A percentile compares a stretch with the other conserved stretches of the same genome.
Conservation (phyloP, 2,888 invertebrate genomes). For the Lepidocyrtoides sp. region DNA sequence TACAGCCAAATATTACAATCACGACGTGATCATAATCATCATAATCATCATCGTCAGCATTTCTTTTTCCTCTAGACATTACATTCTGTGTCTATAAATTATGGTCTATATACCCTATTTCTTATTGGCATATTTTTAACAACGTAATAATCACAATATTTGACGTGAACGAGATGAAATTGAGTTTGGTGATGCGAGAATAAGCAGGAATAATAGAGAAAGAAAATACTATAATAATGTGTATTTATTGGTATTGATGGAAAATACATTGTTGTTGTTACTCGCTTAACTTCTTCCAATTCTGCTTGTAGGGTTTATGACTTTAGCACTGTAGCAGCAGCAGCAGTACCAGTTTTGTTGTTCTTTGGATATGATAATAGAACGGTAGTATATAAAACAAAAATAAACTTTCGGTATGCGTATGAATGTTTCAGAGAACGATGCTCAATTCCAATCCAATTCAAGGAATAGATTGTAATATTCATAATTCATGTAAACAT, state of each 20-base stretch:
- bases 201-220: not conserved
- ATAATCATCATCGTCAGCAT: not conserved
- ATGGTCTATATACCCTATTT: not conserved
- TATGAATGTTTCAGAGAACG: too few species aligned
- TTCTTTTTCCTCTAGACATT: too few species aligned
- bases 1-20: conserved; percentile 12
- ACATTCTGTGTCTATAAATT: too few species aligned
- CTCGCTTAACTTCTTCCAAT: too few species aligned
- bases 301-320: too few species aligned
- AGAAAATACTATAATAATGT: not conserved
- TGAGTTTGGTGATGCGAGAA: not conserved
- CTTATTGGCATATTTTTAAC: not conserved
- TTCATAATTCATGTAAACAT: not conserved
- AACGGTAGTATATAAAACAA: too few species aligned
- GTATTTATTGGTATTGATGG: conserved; percentile 3
- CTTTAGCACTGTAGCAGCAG: too few species aligned
- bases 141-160: conserved; percentile 17
- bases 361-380: too few species aligned
- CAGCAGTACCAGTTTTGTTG: too few species aligned
- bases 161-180: not conserved
- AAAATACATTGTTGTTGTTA: not conserved
- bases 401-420: too few species aligned
- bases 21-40: not conserved
- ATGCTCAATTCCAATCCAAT: too few species aligned
- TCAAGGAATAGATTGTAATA: too few species aligned